Percentiles rank a stretch among this genome's conserved stretches.
Conservation (phyloP, 1,140 invertebrate species). For the Tachypleus tridentatus region DNA sequence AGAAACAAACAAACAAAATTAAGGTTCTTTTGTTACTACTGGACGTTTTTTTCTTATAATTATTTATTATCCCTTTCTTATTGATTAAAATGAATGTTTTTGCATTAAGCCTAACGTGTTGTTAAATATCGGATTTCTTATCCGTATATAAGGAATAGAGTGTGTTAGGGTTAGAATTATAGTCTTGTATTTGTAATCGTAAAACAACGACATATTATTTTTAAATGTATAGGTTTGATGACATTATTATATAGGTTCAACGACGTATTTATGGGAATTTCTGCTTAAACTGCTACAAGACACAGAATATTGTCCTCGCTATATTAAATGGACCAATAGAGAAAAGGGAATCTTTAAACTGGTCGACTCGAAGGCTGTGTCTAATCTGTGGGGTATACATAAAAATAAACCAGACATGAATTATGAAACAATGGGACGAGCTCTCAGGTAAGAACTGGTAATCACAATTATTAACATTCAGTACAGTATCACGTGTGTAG, state of each 20-base stretch:
- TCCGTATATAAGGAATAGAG: constrained; percentile 10
- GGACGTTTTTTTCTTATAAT: too few species aligned
- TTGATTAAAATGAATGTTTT: too few species aligned
- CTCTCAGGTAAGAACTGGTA: constrained; percentile 53
- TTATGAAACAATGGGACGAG: constrained; percentile 99
- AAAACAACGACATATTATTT: background rate
- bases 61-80: too few species aligned
- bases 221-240: background rate
- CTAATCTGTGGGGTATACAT: constrained; percentile 92
- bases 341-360: constrained; percentile 97
- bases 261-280: constrained; percentile 99
- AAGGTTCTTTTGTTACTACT: too few species aligned
- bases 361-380: constrained; percentile 97
- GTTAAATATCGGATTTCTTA: too few species aligned
- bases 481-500: too few species aligned
- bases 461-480: too few species aligned
- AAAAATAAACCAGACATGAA: constrained; percentile 99
- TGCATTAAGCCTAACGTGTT: too few species aligned
- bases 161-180: background rate
- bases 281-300: constrained; percentile 93
- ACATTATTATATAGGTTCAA: constrained; percentile 49
- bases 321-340: constrained; percentile 98
- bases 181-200: background rate
- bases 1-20: too few species aligned
- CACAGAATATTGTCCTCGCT: constrained; percentile 92